A percentile compares a stretch with the other conserved stretches of the same genome.
These are phyloP conservation scores for Chionis minor DNA, from an alignment of 2,113 vertebrate genomes.

Conservation along the genomic window DNA sequence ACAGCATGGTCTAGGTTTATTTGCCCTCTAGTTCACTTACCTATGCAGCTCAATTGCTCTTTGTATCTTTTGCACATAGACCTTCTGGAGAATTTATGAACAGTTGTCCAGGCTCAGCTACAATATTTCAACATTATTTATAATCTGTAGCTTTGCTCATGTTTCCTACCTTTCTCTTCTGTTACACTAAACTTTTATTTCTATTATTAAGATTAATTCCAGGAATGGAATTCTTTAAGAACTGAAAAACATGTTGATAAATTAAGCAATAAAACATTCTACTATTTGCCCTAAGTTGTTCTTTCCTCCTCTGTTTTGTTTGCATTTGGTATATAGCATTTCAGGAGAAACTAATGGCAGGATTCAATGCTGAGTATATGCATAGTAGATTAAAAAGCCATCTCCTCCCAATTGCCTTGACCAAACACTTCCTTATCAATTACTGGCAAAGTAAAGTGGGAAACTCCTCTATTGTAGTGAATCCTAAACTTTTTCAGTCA, in stretches of 20 bases:
- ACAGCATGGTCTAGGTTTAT: neutral
- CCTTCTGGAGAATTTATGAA: fast-evolving
- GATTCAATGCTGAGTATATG: neutral
- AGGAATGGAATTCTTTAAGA: neutral
- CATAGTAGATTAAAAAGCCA: neutral
- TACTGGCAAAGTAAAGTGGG: neutral
- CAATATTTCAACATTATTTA: neutral
- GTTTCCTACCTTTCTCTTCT: neutral
- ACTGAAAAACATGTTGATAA: neutral
- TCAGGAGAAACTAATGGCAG: neutral
- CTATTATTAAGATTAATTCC: neutral
- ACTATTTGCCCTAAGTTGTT: neutral
- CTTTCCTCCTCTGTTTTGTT: neutral
- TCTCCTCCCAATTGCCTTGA: neutral
- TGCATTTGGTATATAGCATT: neutral
- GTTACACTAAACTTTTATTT: neutral
- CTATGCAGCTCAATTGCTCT: neutral
- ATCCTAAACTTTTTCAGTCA: neutral
- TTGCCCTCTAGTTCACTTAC: neutral
- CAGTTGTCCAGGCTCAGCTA: neutral
- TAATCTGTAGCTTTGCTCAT: neutral
- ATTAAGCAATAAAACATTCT: neutral
- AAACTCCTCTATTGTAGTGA: neutral
- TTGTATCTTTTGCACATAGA: neutral
- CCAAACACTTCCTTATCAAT: neutral